Evolutionary conservation across 2,888 invertebrate genomes (phyloP), one percentile per base, ranked within the genome.

Genomic region (Heliconius aoede): DNA sequence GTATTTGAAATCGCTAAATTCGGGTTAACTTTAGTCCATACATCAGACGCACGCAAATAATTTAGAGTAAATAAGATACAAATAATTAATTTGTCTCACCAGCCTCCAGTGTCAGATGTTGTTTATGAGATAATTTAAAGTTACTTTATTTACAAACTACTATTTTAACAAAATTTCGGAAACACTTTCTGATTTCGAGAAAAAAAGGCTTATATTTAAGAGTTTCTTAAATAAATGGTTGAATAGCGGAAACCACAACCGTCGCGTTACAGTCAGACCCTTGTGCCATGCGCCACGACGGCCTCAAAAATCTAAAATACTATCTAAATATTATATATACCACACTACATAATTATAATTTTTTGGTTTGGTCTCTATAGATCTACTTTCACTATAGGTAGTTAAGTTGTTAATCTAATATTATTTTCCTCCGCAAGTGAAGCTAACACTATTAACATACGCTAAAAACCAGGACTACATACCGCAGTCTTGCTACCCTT

Each of bases 21-120:
- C 65, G 65, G 65, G 24, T 65, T 65, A 13, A 65, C 36, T 65
- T 32, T 36, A 65, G 65, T 65, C 65, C 24, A 65, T 65, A 65
- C 36, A 65, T 18, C 40, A 65, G 24, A 65, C 15, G 15, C 21
- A 36, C 40, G 55, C n/a, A 65, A 24, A 24, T 65, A n/a, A 64
- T 32, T 32, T 18, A 30, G 18, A 30, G 30, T 28, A 30, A 62
- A 62, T 21, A 30, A n/a, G 5, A 64, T 65, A 5, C 7, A 36
- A 36, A 65, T 36, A n/a, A 36, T 11, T 36, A 64, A 21, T 30
- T n/a, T 24, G 24, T 9, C 13, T 58, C 55, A 11, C 9, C n/a
- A 13, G 46, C 46, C 18, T n/a, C 21, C 7, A 21, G 21, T 2
- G 21, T 7, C 18, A 51, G 7, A 51, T 51, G 51, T 51, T 51